Base-by-base conservation (phyloP, 2,797 vertebrate genomes). In the Echiichthys vipera region DNA sequence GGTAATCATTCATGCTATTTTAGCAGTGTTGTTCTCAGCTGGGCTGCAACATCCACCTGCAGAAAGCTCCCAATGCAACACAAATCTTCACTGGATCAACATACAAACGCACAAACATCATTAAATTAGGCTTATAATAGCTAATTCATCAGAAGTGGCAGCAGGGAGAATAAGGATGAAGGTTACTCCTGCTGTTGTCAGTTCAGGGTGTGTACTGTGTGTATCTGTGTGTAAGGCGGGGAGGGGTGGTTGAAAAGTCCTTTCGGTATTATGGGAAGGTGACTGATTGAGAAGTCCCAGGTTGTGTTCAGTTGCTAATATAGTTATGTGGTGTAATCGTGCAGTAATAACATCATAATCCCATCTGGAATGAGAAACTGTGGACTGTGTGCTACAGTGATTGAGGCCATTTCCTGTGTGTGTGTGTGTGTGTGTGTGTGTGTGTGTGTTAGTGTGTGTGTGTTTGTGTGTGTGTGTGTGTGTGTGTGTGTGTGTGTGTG, bases 301-400 rank as follows among this genome's bases (percentile, higher is more conserved):
- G 88, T 90, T 92, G 88, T 91, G 82, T 88, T 88, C 87, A 84
- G 87, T 78, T 81, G 81, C 78, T 92, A 92, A 93, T 89, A 83
- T 86, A 87, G 88, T 93, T 91, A 91, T 63, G 80, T 87, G 84
- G 79, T 74, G 84, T 91, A 92, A 92, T 91, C 83, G 90, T 71
- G 76, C 85, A 91, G 89, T 93, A 92, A 93, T 89, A 92, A 89
- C 91, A 92, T 91, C 88, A 90, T 93, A 92, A 92, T 88, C 89
- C 90, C 81, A 91, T 93, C 91, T 89, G 88, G 88, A 89, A 91
- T 85, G 89, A 91, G 84, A 89, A 90, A 91, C 84, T 85, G 86
- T 88, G 87, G 89, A 89, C 78, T 90, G 85, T 81, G 83, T 79
- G 71, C 84, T 75, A 83, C 85, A 88, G 74, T 89, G 87, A 92